Evolutionary conservation across 2,797 vertebrate species (phyloP).

Genomic region (Hypotaenidia philippensis): DNA sequence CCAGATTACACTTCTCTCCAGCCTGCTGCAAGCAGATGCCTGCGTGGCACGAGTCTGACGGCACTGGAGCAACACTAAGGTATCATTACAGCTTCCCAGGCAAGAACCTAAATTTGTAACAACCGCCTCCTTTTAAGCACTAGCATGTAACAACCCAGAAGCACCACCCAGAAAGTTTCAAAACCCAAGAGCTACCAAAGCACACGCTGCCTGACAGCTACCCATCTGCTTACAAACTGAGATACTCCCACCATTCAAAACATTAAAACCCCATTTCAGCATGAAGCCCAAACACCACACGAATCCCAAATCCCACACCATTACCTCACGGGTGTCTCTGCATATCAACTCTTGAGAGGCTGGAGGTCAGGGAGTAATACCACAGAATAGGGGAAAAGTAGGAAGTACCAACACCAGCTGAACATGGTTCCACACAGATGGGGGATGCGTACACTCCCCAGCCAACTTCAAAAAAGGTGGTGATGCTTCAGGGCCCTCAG

Average conservation of each 20-base stretch:
- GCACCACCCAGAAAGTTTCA: background rate
- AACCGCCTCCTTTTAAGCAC: background rate
- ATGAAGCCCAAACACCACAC: background rate
- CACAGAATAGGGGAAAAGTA: background rate
- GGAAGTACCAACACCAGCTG: background rate
- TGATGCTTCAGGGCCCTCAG: background rate
- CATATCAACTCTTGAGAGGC: background rate
- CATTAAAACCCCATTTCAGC: background rate
- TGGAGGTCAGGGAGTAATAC: background rate
- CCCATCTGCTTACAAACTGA: background rate
- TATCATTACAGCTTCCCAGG: slow-evolving; percentile 14
- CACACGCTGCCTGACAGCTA: background rate
- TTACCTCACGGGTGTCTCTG: background rate
- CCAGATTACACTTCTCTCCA: background rate
- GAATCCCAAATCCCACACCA: too few relatives aligned
- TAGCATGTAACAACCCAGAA: background rate
- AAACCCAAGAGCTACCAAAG: background rate
- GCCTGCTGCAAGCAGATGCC: background rate
- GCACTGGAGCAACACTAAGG: background rate
- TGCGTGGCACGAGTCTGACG: background rate
- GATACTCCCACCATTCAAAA: background rate
- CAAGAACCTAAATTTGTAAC: slow-evolving; percentile 38
- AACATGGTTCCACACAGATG: background rate
- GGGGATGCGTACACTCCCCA: fast-evolving
- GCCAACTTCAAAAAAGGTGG: background rate